Conservation (phyloP, 2,113 vertebrate genomes). For the Hippocampus zosterae region DNA sequence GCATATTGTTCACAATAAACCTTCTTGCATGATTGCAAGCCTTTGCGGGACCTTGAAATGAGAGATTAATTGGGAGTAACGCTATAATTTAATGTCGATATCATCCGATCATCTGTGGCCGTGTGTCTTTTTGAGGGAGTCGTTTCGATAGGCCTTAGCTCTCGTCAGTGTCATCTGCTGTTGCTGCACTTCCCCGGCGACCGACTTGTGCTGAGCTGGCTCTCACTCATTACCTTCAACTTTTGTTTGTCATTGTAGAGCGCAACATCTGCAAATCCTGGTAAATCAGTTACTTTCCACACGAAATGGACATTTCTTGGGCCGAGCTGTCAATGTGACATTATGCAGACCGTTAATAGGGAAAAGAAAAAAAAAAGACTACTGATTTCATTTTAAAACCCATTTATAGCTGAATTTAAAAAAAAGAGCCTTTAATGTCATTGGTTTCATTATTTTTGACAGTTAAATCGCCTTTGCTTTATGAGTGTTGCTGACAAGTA, state of each 20-base stretch:
- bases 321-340: not conserved
- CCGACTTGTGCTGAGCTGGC: constrained; percentile 3
- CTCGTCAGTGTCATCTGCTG: constrained; percentile 18
- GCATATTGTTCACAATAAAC: no score
- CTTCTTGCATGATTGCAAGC: no score
- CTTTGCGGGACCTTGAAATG: no score
- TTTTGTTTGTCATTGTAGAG: not conserved
- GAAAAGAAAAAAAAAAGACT: not conserved
- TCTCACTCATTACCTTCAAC: not conserved
- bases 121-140: constrained; percentile 2
- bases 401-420: constrained; percentile 5
- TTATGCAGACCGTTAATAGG: not conserved
- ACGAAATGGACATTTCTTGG: not conserved
- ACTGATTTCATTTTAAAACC: not conserved
- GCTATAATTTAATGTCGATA: not conserved
- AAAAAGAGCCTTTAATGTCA: not conserved
- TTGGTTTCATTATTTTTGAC: constrained; percentile 36
- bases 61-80: not conserved
- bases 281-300: not conserved
- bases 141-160: not conserved
- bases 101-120: constrained; percentile 1
- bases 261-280: not conserved
- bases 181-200: not conserved
- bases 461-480: constrained; percentile 31
- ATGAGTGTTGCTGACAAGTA: constrained; percentile 14